phyloP scores from a whole-genome alignment of 2,888 invertebrate genomes.

The Caenorhabditis sp. region DNA sequence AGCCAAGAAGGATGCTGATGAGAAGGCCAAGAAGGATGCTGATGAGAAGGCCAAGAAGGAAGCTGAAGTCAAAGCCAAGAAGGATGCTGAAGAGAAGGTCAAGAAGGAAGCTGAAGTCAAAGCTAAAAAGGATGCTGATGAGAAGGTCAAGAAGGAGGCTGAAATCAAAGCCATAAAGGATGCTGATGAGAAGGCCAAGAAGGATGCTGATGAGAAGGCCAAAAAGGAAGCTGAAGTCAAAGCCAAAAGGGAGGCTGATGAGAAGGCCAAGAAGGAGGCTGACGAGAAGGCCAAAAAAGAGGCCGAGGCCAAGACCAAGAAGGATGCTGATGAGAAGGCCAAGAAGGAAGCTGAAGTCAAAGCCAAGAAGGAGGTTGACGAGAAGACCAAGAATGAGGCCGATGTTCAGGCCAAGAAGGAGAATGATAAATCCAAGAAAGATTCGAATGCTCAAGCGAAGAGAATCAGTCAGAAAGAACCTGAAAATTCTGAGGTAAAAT shows the following conservation, averaged over 20 bases:
- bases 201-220: constrained; percentile 17
- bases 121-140: constrained; percentile 12
- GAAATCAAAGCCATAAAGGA: constrained; percentile 13
- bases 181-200: constrained; percentile 15
- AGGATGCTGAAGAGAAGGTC: constrained; percentile 8
- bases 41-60: constrained; percentile 5
- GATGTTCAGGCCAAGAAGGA: constrained; percentile 1
- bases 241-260: constrained; percentile 10
- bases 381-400: not conserved
- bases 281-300: constrained; percentile 11
- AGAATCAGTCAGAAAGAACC: constrained; percentile 19
- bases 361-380: constrained; percentile 6
- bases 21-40: constrained; percentile 8
- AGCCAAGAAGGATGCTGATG: constrained; percentile 1
- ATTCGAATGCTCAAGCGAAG: constrained; percentile 27
- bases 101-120: constrained; percentile 5
- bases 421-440: constrained; percentile 9
- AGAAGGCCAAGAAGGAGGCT: constrained; percentile 12
- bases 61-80: constrained; percentile 8
- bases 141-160: constrained; percentile 17
- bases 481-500: constrained; percentile 19
- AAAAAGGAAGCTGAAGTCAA: constrained; percentile 17
- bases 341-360: constrained; percentile 6
- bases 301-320: constrained; percentile 9
- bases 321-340: constrained; percentile 15